phyloP scores from a whole-genome alignment of 2,888 invertebrate genomes.

The Germaria angustata region DNA sequence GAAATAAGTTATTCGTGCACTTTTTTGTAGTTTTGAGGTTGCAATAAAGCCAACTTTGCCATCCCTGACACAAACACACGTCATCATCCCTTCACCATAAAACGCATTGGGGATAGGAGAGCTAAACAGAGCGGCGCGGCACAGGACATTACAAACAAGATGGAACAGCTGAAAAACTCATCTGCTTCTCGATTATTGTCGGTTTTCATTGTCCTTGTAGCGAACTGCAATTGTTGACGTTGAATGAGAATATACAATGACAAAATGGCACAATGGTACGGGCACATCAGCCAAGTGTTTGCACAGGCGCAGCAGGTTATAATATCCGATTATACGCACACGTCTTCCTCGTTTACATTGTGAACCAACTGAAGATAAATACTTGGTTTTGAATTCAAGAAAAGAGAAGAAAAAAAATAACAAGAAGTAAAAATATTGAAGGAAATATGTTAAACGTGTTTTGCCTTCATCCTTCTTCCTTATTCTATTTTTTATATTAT shows the following conservation, averaged over 20 bases:
- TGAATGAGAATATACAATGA: constrained; percentile 42
- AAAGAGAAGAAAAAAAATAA: constrained; percentile 4
- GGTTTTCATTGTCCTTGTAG: constrained; percentile 59
- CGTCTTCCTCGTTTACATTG: constrained; percentile 45
- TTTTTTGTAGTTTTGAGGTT: too few species aligned
- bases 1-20: too few species aligned
- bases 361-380: constrained; percentile 6
- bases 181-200: constrained; percentile 61
- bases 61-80: background rate
- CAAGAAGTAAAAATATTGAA: too few species aligned
- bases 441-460: constrained; percentile 35
- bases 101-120: background rate
- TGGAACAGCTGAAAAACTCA: constrained; percentile 64
- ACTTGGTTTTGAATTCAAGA: background rate
- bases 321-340: constrained; percentile 65
- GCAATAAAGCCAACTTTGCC: too few species aligned
- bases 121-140: background rate
- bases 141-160: constrained; percentile 7
- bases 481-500: constrained; percentile 16
- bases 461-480: constrained; percentile 44
- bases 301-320: constrained; percentile 66
- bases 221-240: constrained; percentile 48
- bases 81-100: background rate
- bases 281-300: constrained; percentile 60
- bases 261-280: constrained; percentile 42